Conservation (phyloP, 2,113 vertebrate genomes). For the Anguilla japonica region DNA sequence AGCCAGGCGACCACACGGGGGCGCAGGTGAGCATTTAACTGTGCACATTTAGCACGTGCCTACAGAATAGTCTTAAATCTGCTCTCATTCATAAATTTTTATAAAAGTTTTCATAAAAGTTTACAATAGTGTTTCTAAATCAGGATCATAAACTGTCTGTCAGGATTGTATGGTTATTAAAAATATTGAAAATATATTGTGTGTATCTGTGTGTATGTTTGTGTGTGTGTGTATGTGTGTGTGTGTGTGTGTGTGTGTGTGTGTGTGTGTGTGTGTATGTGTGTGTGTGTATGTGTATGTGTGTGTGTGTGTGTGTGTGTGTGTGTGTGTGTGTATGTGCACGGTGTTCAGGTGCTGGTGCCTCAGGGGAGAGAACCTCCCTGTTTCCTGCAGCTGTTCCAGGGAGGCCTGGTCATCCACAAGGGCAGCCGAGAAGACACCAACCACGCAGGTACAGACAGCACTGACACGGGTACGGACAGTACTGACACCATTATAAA, state of each 20-base stretch:
- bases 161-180: too few relatives aligned
- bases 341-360: constrained; percentile 63
- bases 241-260: too few relatives aligned
- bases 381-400: constrained; percentile 77
- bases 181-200: too few relatives aligned
- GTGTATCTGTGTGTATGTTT: constrained; percentile 18
- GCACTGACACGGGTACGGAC: not conserved
- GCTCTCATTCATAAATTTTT: not conserved
- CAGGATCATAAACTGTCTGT: too few relatives aligned
- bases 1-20: constrained; percentile 73
- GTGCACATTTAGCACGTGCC: not conserved
- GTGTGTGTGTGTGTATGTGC: not conserved
- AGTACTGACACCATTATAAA: not conserved
- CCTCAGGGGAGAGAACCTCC: constrained; percentile 75
- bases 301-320: constrained; percentile 27
- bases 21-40: constrained; percentile 47
- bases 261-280: too few relatives aligned
- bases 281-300: too few relatives aligned
- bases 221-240: constrained; percentile 17
- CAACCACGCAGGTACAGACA: constrained; percentile 54
- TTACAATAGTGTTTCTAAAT: too few relatives aligned
- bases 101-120: too few relatives aligned
- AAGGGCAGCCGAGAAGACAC: constrained; percentile 65
- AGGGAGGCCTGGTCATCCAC: constrained; percentile 72
- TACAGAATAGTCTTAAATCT: not conserved